A percentile compares a stretch with the other conserved stretches of the same genome.
These are phyloP conservation scores for Campodea augens DNA, from an alignment of 1,140 invertebrate species.

Conservation along the genomic window DNA sequence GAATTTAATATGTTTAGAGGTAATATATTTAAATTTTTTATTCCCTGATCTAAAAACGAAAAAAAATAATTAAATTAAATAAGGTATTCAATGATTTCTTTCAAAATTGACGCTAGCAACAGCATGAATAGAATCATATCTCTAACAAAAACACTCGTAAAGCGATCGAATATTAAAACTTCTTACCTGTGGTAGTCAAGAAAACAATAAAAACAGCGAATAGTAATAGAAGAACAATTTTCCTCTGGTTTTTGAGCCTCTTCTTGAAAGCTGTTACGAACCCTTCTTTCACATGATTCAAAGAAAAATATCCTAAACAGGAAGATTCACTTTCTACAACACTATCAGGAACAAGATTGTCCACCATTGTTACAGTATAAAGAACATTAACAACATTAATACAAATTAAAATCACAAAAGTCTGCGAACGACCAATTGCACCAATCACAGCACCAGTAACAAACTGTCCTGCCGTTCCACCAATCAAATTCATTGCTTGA, in stretches of 20 bases:
- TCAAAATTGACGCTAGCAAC: too few relatives aligned
- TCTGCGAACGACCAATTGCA: not conserved
- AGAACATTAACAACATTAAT: not conserved
- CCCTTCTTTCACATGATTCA: conserved; percentile 17
- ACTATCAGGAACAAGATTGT: not conserved
- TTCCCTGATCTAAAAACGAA: too few relatives aligned
- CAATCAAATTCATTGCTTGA: conserved; percentile 28
- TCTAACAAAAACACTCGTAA: too few relatives aligned
- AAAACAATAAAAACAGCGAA: conserved; percentile 16
- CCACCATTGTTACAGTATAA: not conserved
- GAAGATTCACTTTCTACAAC: not conserved
- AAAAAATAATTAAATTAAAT: not conserved
- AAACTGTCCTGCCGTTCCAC: conserved; percentile 21
- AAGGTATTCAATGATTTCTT: not conserved
- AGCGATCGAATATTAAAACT: too few relatives aligned
- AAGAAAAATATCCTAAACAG: conserved; percentile 2
- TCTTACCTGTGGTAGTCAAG: conserved; percentile 18
- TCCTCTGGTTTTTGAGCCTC: conserved; percentile 17
- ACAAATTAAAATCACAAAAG: not conserved
- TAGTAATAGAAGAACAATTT: conserved; percentile 21
- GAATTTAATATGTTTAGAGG: too few relatives aligned
- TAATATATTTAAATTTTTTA: too few relatives aligned
- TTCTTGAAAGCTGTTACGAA: conserved; percentile 19
- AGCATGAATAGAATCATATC: too few relatives aligned
- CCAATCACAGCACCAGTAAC: not conserved